These are phyloP conservation scores for Cyclophora albipunctata DNA, from an alignment of 2,888 invertebrate species.

Conservation along the genomic window DNA sequence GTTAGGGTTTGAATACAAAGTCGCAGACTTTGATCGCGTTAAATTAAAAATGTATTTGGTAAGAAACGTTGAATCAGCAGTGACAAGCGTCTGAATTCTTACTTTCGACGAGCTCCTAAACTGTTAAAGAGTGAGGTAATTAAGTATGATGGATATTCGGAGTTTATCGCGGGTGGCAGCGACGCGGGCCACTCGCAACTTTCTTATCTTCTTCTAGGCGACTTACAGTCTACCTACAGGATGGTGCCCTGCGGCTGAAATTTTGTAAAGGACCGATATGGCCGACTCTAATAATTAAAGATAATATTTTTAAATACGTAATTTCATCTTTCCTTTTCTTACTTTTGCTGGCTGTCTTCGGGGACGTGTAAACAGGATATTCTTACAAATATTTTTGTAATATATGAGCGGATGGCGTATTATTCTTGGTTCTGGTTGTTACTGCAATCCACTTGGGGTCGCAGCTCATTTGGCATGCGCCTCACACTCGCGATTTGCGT, in stretches of 20 bases:
- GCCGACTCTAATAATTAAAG: slow-evolving; percentile 9
- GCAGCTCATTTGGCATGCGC: slow-evolving; percentile 21
- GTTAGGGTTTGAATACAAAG: slow-evolving; percentile 18
- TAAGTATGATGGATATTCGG: slow-evolving; percentile 68
- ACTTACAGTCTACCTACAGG: slow-evolving; percentile 44
- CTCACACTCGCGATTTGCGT: slow-evolving; percentile 20
- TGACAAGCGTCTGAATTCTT: slow-evolving; percentile 55
- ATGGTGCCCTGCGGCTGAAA: slow-evolving; percentile 31
- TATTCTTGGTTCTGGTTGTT: slow-evolving; percentile 7
- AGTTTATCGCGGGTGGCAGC: slow-evolving; percentile 60
- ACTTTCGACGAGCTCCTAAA: slow-evolving; percentile 50
- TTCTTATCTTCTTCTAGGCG: slow-evolving; percentile 48
- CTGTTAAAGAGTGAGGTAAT: slow-evolving; percentile 66
- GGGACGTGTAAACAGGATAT: not conserved
- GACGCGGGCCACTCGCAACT: slow-evolving; percentile 49
- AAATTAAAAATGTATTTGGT: slow-evolving; percentile 37
- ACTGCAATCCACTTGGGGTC: slow-evolving; percentile 9
- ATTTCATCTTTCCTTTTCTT: no score
- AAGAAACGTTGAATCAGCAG: slow-evolving; percentile 44
- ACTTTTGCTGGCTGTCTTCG: no score
- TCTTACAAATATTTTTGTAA: not conserved
- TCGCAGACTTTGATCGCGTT: slow-evolving; percentile 23
- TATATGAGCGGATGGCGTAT: not conserved
- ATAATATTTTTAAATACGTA: slow-evolving; percentile 11
- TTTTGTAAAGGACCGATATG: slow-evolving; percentile 30